phyloP scores from a whole-genome alignment of 2,797 vertebrate species.

The Pipistrellus kuhlii region DNA sequence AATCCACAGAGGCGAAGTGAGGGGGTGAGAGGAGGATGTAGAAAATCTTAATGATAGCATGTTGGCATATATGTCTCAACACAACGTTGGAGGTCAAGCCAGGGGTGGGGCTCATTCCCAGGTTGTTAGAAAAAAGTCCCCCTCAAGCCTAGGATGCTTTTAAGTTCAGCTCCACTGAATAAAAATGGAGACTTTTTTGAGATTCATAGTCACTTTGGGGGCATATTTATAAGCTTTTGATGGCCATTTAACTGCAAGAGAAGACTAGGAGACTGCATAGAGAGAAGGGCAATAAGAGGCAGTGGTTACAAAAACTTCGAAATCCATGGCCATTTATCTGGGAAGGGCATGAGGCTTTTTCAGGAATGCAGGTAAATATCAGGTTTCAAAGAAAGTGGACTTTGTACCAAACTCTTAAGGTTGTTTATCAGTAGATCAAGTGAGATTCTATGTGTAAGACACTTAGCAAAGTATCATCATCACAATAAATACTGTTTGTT shows the following conservation, averaged over 20 bases:
- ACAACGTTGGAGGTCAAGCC: not conserved
- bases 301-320: not conserved
- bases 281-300: not conserved
- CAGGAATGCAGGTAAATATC: not conserved
- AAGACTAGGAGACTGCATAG: not conserved
- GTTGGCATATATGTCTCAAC: not conserved
- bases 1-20: not conserved
- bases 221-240: not conserved
- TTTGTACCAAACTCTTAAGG: not conserved
- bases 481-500: not conserved
- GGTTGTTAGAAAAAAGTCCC: not conserved
- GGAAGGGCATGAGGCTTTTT: not conserved
- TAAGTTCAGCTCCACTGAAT: not conserved
- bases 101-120: not conserved
- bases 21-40: no score
- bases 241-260: not conserved
- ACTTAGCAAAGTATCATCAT: not conserved
- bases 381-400: not conserved
- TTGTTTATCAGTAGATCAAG: not conserved
- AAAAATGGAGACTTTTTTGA: not conserved
- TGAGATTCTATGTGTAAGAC: not conserved
- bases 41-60: not conserved
- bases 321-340: not conserved
- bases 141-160: not conserved
- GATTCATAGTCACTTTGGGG: not conserved